Conservation (phyloP, 2,888 invertebrate genomes). For the Platycheirus albimanus region DNA sequence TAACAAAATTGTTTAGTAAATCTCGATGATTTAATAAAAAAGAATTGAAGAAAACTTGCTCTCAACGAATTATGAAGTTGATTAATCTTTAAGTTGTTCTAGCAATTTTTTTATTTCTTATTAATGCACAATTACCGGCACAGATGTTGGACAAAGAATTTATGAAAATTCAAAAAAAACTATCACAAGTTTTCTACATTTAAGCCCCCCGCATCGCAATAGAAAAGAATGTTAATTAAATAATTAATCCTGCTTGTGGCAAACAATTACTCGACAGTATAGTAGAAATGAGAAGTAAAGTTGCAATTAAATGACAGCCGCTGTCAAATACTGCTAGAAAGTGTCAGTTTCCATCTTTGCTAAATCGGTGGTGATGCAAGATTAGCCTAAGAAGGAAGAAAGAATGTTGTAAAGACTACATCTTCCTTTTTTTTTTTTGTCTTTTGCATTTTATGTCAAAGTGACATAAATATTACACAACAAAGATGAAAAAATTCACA, state of each 20-base stretch:
- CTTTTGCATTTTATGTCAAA: constrained; percentile 25
- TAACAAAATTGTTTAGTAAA: constrained; percentile 35
- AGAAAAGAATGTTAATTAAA: constrained; percentile 16
- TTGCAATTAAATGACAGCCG: constrained; percentile 40
- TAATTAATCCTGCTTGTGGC: constrained; percentile 43
- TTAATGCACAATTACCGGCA: constrained; percentile 80
- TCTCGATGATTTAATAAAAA: no score
- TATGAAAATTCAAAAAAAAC: constrained; percentile 38
- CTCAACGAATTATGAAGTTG: constrained; percentile 9
- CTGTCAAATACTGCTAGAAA: constrained; percentile 30
- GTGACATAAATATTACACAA: constrained; percentile 48
- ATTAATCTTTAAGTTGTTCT: constrained; percentile 26
- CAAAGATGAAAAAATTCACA: constrained; percentile 35
- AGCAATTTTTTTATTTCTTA: constrained; percentile 50
- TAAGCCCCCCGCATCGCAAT: constrained; percentile 34
- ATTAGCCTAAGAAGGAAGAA: constrained; percentile 15
- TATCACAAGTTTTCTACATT: constrained; percentile 65
- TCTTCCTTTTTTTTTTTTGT: constrained; percentile 18
- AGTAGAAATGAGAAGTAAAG: constrained; percentile 1
- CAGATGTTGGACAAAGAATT: constrained; percentile 66
- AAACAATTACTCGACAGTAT: constrained; percentile 23
- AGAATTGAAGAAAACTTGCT: constrained; percentile 40
- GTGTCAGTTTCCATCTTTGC: constrained; percentile 26
- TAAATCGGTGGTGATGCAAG: constrained; percentile 42
- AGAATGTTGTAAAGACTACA: constrained; percentile 21